These are phyloP conservation scores for Tenthredo amoena DNA, from an alignment of 2,888 invertebrate species.

Conservation along the genomic window DNA sequence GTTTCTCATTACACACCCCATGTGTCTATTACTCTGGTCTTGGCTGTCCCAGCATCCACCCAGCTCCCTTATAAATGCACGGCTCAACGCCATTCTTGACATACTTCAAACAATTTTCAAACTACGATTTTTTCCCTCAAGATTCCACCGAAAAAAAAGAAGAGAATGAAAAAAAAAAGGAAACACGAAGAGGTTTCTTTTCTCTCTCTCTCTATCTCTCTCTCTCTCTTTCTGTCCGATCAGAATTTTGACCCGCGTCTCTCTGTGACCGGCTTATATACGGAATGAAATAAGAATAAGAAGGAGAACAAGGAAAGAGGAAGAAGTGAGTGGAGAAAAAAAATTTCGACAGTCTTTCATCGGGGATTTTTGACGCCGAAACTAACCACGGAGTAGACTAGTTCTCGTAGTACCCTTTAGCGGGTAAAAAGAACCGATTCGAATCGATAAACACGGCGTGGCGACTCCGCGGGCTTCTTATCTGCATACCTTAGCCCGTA, in stretches of 20 bases:
- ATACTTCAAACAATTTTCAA: constrained; percentile 29
- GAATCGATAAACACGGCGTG: constrained; percentile 48
- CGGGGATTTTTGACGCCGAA: constrained; percentile 33
- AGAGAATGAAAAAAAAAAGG: not conserved
- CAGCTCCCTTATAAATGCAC: not conserved
- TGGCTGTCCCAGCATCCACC: not conserved
- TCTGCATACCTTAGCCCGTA: constrained; percentile 51
- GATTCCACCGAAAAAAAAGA: no score
- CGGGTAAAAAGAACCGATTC: constrained; percentile 29
- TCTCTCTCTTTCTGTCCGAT: no score
- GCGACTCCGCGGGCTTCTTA: constrained; percentile 51
- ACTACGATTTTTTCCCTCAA: not conserved
- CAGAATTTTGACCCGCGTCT: not conserved
- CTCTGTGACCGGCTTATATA: not conserved
- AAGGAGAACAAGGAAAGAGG: no score
- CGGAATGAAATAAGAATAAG: not conserved
- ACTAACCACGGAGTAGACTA: constrained; percentile 13
- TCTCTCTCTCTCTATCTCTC: not conserved
- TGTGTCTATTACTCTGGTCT: constrained; percentile 44
- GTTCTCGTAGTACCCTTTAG: not conserved
- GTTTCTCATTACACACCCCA: constrained; percentile 55
- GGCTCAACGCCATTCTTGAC: constrained; percentile 40
- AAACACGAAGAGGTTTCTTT: not conserved
- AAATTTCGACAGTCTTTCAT: constrained; percentile 3
- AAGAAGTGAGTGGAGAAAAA: not conserved